Percentiles rank a stretch among this genome's conserved stretches.
phyloP scores from a whole-genome alignment of 2,797 vertebrate genomes.

The Sciurus carolinensis region DNA sequence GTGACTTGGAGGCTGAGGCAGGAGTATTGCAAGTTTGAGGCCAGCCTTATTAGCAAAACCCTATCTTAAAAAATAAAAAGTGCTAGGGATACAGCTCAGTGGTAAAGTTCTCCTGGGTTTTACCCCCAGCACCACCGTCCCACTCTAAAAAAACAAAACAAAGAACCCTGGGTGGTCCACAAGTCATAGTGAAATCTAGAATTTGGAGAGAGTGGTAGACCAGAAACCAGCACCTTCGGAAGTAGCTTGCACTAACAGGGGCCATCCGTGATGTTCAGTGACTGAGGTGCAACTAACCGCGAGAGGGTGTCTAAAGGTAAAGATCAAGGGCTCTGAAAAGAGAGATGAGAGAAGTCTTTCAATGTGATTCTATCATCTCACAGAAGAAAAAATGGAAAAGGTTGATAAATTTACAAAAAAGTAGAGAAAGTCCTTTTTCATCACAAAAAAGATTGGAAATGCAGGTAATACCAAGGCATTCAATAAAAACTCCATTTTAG shows the following conservation, averaged over 20 bases:
- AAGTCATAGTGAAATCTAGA: background rate
- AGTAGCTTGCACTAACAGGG: background rate
- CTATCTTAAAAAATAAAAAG: too few relatives aligned
- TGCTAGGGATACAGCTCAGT: too few relatives aligned
- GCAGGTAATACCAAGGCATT: background rate
- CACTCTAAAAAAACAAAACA: too few relatives aligned
- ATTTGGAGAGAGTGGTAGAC: background rate
- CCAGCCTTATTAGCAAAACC: too few relatives aligned
- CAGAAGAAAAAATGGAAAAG: conserved; percentile 5
- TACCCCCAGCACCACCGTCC: too few relatives aligned
- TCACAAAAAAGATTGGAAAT: background rate
- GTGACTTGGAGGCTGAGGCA: too few relatives aligned
- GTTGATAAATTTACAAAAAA: conserved; percentile 1
- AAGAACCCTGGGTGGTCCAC: background rate
- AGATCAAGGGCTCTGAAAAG: background rate
- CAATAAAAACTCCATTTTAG: conserved; percentile 77
- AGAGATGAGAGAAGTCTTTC: background rate
- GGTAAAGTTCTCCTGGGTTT: too few relatives aligned
- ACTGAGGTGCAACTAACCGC: background rate
- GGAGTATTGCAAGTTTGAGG: too few relatives aligned
- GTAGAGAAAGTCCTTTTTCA: background rate
- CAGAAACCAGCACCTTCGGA: background rate
- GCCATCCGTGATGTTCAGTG: too few relatives aligned
- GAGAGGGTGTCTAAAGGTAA: too few relatives aligned
- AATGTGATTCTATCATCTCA: background rate